phyloP scores from a whole-genome alignment of 2,888 invertebrate species.

The Peribatodes rhomboidaria region DNA sequence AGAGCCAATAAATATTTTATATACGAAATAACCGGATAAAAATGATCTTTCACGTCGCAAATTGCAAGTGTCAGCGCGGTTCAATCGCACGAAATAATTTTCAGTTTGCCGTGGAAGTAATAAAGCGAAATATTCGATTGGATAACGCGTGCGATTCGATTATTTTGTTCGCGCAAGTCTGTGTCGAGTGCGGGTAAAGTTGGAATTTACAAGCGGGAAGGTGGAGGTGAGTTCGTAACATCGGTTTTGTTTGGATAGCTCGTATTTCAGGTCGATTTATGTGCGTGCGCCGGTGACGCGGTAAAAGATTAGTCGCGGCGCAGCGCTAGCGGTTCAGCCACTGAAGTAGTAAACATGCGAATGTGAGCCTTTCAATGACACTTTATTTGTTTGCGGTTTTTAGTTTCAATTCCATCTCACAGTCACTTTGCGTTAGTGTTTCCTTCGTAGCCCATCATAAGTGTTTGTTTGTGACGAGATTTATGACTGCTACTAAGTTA shows the following conservation, averaged over 20 bases:
- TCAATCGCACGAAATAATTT: slow-evolving; percentile 58
- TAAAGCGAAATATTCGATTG: slow-evolving; percentile 65
- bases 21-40: slow-evolving; percentile 45
- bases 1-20: slow-evolving; percentile 48
- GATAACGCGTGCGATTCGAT: slow-evolving; percentile 64
- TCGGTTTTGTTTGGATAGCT: slow-evolving; percentile 67
- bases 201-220: slow-evolving; percentile 72
- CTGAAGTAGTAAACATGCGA: slow-evolving; percentile 47
- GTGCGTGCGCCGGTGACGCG: slow-evolving; percentile 82
- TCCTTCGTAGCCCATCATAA: slow-evolving; percentile 40
- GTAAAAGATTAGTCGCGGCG: slow-evolving; percentile 79
- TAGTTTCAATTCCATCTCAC: slow-evolving; percentile 36
- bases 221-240: slow-evolving; percentile 68
- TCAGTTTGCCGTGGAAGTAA: slow-evolving; percentile 57
- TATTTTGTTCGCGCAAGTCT: slow-evolving; percentile 63
- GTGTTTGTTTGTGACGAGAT: slow-evolving; percentile 37
- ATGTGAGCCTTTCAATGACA: slow-evolving; percentile 42
- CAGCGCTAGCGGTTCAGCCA: slow-evolving; percentile 34
- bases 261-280: slow-evolving; percentile 81
- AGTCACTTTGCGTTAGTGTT: slow-evolving; percentile 34
- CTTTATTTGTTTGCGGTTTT: slow-evolving; percentile 44
- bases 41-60: slow-evolving; percentile 51
- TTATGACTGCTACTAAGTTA: slow-evolving; percentile 33
- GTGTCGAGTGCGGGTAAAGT: slow-evolving; percentile 55
- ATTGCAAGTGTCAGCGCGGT: slow-evolving; percentile 59